Evolutionary conservation across 2,797 vertebrate genomes (phyloP).

Genomic region (Menidia menidia): DNA sequence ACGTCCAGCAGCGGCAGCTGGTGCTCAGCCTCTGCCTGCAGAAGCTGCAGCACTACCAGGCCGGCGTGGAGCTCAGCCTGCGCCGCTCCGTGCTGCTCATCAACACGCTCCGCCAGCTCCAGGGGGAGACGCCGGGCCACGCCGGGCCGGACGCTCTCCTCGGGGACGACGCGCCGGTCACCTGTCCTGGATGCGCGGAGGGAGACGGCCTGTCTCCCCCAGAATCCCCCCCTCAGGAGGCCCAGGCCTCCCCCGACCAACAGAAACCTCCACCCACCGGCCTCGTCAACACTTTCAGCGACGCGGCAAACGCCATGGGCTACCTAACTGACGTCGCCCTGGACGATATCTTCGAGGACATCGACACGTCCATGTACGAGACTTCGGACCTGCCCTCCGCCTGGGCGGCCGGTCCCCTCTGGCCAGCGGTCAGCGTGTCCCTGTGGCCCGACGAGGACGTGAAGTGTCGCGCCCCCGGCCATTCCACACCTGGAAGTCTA

Average conservation of each 20-base stretch:
- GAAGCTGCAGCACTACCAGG: constrained; percentile 87
- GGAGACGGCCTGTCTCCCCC: constrained; percentile 48
- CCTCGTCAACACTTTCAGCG: constrained; percentile 78
- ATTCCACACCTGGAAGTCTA: constrained; percentile 77
- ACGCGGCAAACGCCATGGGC: constrained; percentile 86
- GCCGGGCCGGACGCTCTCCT: constrained; percentile 62
- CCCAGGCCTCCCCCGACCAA: constrained; percentile 51
- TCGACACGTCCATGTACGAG: constrained; percentile 91
- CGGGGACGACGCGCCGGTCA: constrained; percentile 76
- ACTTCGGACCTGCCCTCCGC: constrained; percentile 84
- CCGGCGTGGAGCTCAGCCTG: constrained; percentile 87
- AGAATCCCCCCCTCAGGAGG: constrained; percentile 59
- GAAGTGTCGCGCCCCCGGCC: constrained; percentile 77
- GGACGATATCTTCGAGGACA: constrained; percentile 91
- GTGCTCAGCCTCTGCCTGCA: constrained; percentile 89
- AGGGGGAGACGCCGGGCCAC: constrained; percentile 87
- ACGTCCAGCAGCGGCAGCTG: constrained; percentile 87
- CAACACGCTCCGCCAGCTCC: constrained; percentile 89
- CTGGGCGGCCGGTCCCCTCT: constrained; percentile 67
- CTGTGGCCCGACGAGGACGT: constrained; percentile 79
- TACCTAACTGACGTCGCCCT: constrained; percentile 88
- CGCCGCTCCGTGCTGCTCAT: constrained; percentile 89
- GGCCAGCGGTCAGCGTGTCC: constrained; percentile 71
- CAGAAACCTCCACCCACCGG: constrained; percentile 73
- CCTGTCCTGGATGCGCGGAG: constrained; percentile 77